Evolutionary conservation across 2,797 vertebrate genomes (phyloP), one percentile per base, ranked within the genome.

Genomic region (Sebastes flavidus): DNA sequence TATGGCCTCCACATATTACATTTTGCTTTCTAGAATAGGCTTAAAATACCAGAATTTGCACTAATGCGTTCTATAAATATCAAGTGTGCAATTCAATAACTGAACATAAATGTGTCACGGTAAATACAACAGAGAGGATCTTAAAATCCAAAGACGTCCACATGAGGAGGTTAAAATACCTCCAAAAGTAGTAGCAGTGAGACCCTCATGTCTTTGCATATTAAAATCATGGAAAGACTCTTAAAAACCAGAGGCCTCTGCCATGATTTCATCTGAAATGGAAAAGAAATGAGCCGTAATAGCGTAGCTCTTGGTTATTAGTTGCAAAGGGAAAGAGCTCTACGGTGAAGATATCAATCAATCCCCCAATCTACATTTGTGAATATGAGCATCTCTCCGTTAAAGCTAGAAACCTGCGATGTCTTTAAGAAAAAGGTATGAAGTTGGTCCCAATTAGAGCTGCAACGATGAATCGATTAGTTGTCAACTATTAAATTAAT

Each of bases 11-110:
- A 67, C 12, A 22, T 30, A 78, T 70, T 34, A 77, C 62, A 79
- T 60, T 63, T 72, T 34, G n/a, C 6, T 60, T 78, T 46, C 13
- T 25, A 22, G 20, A 60, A 65, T 42, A 61, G 12, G 16, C n/a
- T 63, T 74, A 79, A 59, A 86, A 75, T 65, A 66, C 27, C 56
- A 88, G 29, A 32, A 46, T 62, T 8, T 52, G 34, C 69, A 46
- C 36, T 13, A 20, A 24, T 25, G 27, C 25, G 13, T 83, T 55
- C 54, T 46, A 84, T 79, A 79, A 80, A 85, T 76, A 78, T 32
- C 12, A 82, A 70, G 72, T 78, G 71, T 74, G 36, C 42, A 75
- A 80, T 79, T 73, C 30, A 75, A 82, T 80, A 61, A 72, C 52
- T 75, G 36, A 74, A 36, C 46, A 42, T 42, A 77, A 60, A 80